Percentiles rank a stretch among this genome's conserved stretches.
These are phyloP conservation scores for Drosophila fuyamai DNA, from an alignment of 1,140 invertebrate species.

Conservation along the genomic window DNA sequence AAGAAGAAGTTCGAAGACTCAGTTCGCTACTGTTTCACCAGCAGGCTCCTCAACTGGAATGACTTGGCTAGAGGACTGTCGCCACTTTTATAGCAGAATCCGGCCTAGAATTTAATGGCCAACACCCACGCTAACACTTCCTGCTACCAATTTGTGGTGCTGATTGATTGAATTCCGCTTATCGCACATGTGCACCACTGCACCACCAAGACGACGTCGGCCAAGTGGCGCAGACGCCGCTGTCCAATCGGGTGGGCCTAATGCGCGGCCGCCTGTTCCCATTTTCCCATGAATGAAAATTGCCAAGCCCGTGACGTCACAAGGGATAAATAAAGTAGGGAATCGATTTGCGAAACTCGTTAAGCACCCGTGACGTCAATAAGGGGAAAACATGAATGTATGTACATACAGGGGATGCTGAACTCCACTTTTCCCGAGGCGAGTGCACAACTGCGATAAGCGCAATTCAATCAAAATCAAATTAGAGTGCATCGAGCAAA, in stretches of 20 bases:
- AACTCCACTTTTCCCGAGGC: slow-evolving; percentile 9
- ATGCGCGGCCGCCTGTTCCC: slow-evolving; percentile 21
- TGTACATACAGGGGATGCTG: neutral
- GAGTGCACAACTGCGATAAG: slow-evolving; percentile 80
- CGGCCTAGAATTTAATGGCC: neutral
- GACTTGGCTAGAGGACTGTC: slow-evolving; percentile 6
- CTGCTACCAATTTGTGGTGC: slow-evolving; percentile 58
- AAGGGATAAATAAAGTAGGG: slow-evolving; percentile 7
- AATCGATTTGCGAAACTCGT: slow-evolving; percentile 32
- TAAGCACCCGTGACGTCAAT: slow-evolving; percentile 49
- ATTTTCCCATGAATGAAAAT: slow-evolving; percentile 48
- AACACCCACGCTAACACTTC: slow-evolving; percentile 29
- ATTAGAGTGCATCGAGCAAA: slow-evolving; percentile 72
- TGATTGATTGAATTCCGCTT: slow-evolving; percentile 84
- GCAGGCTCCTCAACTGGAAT: slow-evolving; percentile 59
- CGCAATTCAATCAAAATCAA: slow-evolving; percentile 75
- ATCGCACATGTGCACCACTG: slow-evolving; percentile 84
- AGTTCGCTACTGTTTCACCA: slow-evolving; percentile 31
- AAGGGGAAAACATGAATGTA: neutral
- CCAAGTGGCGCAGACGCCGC: slow-evolving; percentile 21
- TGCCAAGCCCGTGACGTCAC: slow-evolving; percentile 36
- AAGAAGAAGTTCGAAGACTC: slow-evolving; percentile 19
- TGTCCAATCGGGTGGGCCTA: slow-evolving; percentile 35
- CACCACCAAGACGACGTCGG: slow-evolving; percentile 5
- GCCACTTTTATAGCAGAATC: slow-evolving; percentile 58